Evolutionary conservation across 2,888 invertebrate genomes (phyloP), one percentile per base, ranked within the genome.

Genomic region (Adineta ricciae): DNA sequence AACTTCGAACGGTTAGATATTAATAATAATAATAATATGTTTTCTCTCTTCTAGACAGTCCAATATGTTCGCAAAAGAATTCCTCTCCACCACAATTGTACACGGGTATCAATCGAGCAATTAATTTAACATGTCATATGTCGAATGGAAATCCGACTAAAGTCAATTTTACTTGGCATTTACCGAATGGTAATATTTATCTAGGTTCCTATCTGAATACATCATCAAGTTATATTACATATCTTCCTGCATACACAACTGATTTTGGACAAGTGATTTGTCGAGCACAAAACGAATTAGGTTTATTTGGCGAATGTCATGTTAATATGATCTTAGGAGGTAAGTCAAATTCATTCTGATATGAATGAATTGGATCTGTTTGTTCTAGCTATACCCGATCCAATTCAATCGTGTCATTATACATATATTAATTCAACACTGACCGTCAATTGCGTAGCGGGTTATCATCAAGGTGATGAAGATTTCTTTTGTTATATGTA

Each of bases 201-300:
- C 7, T 73, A 24, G 73, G 73, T 38, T 9, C 36, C 38, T 41
- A 38, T 24, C 24, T 73, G 9, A 73, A 73, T 73, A 73, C 38
- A 24, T 38, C 73, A 41, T 38, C 73, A 24, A 73, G 41, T 41
- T 78, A 78, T 78, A 78, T 78, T 41, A 78, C 78, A 41, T 24
- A 41, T 24, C 7, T 32, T 41, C 41, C 78, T 0, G 11, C 7
- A 24, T 1, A 64, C 5, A n/a, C 1, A 14, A 24, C 24, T n/a
- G 78, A 78, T 24, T 78, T 78, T 78, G 78, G 78, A 0, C 21
- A 24, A 78, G 19, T 78, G 24, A 38, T 24, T 78, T 78, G 78
- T 41, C 38, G 78, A 78, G 78, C 78, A 41, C 41, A 78, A 78
- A 78, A 78, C 78, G 78, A 78, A 78, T 78, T 78, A 41, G 78